Conservation (phyloP, 2,113 vertebrate genomes). For the Orthonyx spaldingii region DNA sequence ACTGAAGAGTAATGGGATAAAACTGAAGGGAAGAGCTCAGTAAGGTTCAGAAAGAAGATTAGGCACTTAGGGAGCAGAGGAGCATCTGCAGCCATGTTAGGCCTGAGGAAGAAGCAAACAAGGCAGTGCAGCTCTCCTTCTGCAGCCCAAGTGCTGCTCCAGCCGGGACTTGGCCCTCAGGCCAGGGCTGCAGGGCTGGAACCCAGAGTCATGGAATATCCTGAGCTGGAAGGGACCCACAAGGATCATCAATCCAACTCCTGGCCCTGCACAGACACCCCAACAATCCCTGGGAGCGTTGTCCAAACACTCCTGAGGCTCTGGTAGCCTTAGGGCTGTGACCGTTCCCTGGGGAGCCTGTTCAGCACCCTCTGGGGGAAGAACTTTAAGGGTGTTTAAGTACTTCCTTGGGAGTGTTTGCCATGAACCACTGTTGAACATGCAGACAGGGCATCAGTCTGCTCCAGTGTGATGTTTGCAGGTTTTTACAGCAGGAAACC, state of each 20-base stretch:
- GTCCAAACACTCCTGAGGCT: background rate
- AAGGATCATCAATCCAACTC: background rate
- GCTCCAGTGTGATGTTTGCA: background rate
- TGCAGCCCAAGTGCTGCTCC: background rate
- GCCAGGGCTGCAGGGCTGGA: background rate
- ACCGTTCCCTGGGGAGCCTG: background rate
- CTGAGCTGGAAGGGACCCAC: background rate
- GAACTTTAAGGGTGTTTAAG: background rate
- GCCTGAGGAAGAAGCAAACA: background rate
- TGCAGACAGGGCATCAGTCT: background rate
- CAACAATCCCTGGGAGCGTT: rapidly evolving
- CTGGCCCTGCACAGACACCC: background rate
- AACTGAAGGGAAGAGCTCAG: background rate
- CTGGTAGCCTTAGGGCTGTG: rapidly evolving
- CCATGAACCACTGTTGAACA: background rate
- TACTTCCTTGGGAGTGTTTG: background rate
- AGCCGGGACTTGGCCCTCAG: rapidly evolving
- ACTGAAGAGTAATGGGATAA: background rate
- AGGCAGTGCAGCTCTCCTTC: background rate
- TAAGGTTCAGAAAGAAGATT: background rate
- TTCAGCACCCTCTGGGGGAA: background rate
- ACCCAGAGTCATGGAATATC: background rate
- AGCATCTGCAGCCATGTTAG: background rate
- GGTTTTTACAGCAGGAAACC: background rate
- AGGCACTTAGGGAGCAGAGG: background rate